Evolutionary conservation across 1,140 invertebrate genomes (phyloP), one percentile per base, ranked within the genome.

Genomic region (Dryas iulia): DNA sequence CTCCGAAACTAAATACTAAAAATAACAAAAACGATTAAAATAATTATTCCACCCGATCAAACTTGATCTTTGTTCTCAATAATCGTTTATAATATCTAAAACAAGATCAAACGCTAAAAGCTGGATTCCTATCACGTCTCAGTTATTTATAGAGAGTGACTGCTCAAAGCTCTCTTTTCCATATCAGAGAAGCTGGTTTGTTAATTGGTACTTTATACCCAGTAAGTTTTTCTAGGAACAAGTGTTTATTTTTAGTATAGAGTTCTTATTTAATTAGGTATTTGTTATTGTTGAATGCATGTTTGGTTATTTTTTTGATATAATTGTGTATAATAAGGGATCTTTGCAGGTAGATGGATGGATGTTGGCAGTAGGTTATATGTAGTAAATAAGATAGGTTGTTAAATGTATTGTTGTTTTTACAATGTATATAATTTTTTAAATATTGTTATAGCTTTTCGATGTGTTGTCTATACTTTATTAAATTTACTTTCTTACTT

Each of bases 61-160:
- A 21, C 0, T 18, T 8, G 8, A 47, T 47, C 14, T 47, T 21
- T 47, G 14, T 47, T 18, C 21, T 7, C 4, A 0, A 21, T 47
- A 47, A 47, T 47, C 39, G 39, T 47, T 21, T 47, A 47, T n/a
- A 47, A 47, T 47, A 47, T 47, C 39, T 47, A 18, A 47, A 47
- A 2, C 39, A 47, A 47, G 18, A 47, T 47, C 21, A 47, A 47
- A 47, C 39, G 39, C 21, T 47, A 21, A 47, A 21, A 47, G 18
- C 39, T 47, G 6, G 14, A 21, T 47, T 8, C 39, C 8, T 47
- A 47, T 47, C 39, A 47, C 39, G 39, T 47, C 39, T 47, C 39
- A 21, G 39, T 47, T 47, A 47, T 47, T 21, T 47, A 47, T 47
- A 8, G 39, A 47, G 39, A 47, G 39, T 21, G 39, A 21, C 39